Evolutionary conservation across 2,888 invertebrate genomes (phyloP).

Genomic region (Drosophila peninsularis): DNA sequence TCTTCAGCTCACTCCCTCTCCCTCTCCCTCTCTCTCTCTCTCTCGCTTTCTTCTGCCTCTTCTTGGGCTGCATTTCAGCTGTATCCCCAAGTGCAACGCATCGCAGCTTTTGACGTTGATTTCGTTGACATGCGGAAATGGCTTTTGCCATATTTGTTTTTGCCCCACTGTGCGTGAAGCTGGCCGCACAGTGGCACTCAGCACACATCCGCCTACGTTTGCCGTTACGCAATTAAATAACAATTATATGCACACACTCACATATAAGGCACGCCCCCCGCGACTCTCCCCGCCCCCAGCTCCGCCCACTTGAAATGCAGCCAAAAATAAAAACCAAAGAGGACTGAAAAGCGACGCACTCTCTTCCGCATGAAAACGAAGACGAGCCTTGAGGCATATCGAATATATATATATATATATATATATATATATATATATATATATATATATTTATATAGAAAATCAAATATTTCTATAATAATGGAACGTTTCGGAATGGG

Average conservation of each 20-base stretch:
- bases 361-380: slow-evolving; percentile 31
- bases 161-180: slow-evolving; percentile 10
- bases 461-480: no score
- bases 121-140: slow-evolving; percentile 56
- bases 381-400: neutral
- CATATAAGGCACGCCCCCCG: neutral
- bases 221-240: slow-evolving; percentile 50
- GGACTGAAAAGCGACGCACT: slow-evolving; percentile 20
- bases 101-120: slow-evolving; percentile 29
- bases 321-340: slow-evolving; percentile 5
- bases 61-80: slow-evolving; percentile 20
- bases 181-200: slow-evolving; percentile 15
- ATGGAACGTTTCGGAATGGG: no score
- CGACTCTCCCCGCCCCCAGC: neutral
- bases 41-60: slow-evolving; percentile 4
- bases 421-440: no score
- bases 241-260: slow-evolving; percentile 7
- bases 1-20: slow-evolving; percentile 1
- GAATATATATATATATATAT: neutral
- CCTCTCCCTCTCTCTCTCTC: neutral
- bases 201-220: slow-evolving; percentile 43
- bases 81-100: slow-evolving; percentile 47
- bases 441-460: no score
- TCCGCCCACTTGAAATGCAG: slow-evolving; percentile 1
- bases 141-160: slow-evolving; percentile 46